Percentiles rank a stretch among this genome's conserved stretches.
phyloP scores from a whole-genome alignment of 2,797 vertebrate genomes.

The Pelobates cultripes region DNA sequence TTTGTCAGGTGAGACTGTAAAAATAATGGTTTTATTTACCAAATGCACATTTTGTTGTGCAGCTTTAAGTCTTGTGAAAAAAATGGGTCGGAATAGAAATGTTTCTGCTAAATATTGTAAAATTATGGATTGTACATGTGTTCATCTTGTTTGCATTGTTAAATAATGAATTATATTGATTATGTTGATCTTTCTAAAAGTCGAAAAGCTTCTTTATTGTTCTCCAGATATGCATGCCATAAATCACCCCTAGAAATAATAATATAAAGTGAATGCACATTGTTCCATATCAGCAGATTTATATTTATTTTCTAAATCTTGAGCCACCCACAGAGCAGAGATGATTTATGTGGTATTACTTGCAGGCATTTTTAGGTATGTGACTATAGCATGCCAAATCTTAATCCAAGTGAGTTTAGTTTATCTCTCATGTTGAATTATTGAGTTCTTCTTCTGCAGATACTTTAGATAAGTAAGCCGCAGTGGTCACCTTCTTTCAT shows the following conservation, averaged over 20 bases:
- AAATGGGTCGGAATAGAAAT: too few relatives aligned
- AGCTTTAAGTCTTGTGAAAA: too few relatives aligned
- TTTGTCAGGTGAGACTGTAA: too few relatives aligned
- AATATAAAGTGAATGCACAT: constrained; percentile 5
- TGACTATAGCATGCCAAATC: constrained; percentile 8
- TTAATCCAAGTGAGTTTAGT: constrained; percentile 12
- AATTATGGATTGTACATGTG: not conserved
- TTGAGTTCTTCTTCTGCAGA: constrained; percentile 3
- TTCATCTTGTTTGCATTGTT: not conserved
- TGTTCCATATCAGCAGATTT: constrained; percentile 13
- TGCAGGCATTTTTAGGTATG: constrained; percentile 2
- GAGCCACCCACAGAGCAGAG: not conserved
- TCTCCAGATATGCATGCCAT: not conserved
- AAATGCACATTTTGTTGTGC: too few relatives aligned
- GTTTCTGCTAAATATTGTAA: not conserved
- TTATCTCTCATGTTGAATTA: constrained; percentile 1
- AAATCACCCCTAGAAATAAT: constrained; percentile 11
- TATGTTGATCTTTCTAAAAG: not conserved
- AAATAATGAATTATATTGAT: not conserved
- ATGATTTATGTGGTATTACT: constrained; percentile 8
- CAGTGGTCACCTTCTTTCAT: not conserved
- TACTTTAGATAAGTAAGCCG: constrained; percentile 6
- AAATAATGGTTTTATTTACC: too few relatives aligned
- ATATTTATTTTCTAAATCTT: not conserved
- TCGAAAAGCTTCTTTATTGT: not conserved